Percentiles rank a stretch among this genome's conserved stretches.
Conservation (phyloP, 2,888 invertebrate genomes). For the Coleophora flavipennella region DNA sequence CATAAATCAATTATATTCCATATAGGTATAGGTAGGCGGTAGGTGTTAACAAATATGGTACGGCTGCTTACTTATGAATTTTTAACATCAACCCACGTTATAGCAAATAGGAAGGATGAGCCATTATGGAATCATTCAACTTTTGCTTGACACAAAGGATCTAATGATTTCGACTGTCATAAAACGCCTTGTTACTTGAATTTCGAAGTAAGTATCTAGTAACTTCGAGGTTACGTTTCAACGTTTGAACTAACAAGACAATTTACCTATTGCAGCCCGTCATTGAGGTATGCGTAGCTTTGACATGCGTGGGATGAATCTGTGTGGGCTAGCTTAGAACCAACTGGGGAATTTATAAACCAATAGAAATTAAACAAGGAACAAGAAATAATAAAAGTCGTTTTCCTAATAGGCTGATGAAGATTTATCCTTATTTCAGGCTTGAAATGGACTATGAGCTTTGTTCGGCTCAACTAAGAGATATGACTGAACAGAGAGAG, state of each 20-base stretch:
- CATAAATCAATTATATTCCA: neutral
- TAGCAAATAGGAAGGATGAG: constrained; percentile 6
- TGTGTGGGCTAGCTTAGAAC: no score
- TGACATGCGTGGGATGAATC: no score
- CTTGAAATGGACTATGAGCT: constrained; percentile 77
- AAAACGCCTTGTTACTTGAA: neutral
- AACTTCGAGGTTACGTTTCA: neutral
- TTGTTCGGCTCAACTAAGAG: constrained; percentile 70
- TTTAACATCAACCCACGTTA: constrained; percentile 2
- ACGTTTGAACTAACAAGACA: neutral
- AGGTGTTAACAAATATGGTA: neutral
- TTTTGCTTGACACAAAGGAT: constrained; percentile 1
- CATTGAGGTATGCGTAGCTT: neutral
- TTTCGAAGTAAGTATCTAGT: neutral
- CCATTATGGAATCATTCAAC: constrained; percentile 1
- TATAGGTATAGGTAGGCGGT: neutral
- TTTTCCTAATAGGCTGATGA: no score
- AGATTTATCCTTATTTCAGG: constrained; percentile 32
- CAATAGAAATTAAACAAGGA: no score
- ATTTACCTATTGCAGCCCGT: neutral
- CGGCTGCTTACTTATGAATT: neutral
- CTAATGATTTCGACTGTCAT: constrained; percentile 3
- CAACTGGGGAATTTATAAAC: no score
- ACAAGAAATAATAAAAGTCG: no score
- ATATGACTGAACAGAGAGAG: constrained; percentile 72